Evolutionary conservation across 37 sponge, comb jelly and placozoan genomes (phyloP).

Genomic region (Bolinopsis microptera): DNA sequence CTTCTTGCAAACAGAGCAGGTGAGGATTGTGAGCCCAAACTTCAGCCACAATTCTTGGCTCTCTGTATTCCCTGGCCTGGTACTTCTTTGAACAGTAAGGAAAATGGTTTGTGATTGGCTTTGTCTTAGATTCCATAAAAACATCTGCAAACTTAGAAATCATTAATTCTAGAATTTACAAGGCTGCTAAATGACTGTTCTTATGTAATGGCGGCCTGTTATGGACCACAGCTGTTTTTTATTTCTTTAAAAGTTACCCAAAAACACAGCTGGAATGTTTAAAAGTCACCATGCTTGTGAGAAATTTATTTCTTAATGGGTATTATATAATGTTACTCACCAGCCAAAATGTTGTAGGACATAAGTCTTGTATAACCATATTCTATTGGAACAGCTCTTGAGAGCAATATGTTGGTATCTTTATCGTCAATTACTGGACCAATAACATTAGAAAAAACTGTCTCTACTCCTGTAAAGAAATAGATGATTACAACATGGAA

Average conservation of each 20-base stretch:
- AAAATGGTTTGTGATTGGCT: neutral
- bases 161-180: neutral
- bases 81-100: slow-evolving; percentile 21
- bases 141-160: neutral
- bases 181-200: too few species aligned
- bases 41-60: slow-evolving; percentile 52
- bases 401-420: neutral
- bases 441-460: neutral
- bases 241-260: too few species aligned
- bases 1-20: slow-evolving; percentile 9
- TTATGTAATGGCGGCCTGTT: too few species aligned
- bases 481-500: neutral
- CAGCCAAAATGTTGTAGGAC: neutral
- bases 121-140: neutral
- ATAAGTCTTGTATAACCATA: neutral
- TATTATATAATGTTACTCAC: neutral
- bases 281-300: too few species aligned
- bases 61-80: slow-evolving; percentile 17
- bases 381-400: neutral
- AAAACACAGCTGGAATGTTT: too few species aligned
- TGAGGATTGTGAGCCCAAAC: neutral
- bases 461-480: neutral
- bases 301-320: too few species aligned
- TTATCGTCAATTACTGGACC: neutral
- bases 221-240: too few species aligned